Percentiles rank a stretch among this genome's conserved stretches.
phyloP scores from a whole-genome alignment of 92 coral and sea anemone genomes.

The Zoanthus sociatus region DNA sequence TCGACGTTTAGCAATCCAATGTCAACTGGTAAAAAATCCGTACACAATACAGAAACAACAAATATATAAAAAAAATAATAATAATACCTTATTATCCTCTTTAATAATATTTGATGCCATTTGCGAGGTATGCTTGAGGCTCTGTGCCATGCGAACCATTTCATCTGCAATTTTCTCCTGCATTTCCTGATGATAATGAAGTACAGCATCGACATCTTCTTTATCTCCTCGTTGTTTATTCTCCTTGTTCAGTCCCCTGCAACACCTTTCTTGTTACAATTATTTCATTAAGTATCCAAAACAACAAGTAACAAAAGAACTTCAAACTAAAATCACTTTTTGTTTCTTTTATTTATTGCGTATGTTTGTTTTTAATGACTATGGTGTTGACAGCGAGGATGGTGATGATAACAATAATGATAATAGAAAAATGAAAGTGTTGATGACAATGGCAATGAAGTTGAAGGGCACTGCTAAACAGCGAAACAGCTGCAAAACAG shows the following conservation, averaged over 20 bases:
- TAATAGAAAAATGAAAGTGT: too few species aligned
- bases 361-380: too few species aligned
- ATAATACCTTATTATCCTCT: constrained; percentile 86
- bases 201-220: constrained; percentile 86
- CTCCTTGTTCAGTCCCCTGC: constrained; percentile 20
- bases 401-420: too few species aligned
- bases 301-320: too few species aligned
- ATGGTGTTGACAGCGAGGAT: too few species aligned
- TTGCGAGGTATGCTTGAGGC: constrained; percentile 90
- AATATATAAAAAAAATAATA: neutral
- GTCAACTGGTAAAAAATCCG: too few species aligned
- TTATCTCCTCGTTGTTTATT: constrained; percentile 58
- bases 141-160: constrained; percentile 98
- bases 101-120: constrained; percentile 89
- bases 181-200: constrained; percentile 96
- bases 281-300: neutral
- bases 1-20: too few species aligned
- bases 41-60: too few species aligned
- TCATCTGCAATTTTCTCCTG: constrained; percentile 98
- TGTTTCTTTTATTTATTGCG: neutral
- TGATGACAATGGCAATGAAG: too few species aligned
- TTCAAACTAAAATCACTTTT: neutral
- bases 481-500: too few species aligned
- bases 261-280: neutral
- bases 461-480: too few species aligned